Base-by-base conservation (phyloP, 2,888 invertebrate genomes). In the Rotaria magnacalcarata region DNA sequence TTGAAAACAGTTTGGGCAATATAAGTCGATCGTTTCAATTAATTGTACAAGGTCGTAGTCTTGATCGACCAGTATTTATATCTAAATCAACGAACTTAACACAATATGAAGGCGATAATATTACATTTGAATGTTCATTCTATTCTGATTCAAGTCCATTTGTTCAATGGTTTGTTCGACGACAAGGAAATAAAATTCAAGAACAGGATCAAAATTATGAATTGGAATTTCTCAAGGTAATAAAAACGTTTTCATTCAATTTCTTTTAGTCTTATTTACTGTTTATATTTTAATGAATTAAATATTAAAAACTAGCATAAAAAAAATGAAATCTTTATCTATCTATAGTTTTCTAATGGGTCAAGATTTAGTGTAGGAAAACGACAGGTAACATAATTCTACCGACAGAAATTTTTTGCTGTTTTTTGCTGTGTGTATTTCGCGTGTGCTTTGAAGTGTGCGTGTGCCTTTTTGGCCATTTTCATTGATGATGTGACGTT, bases 51-150 rank as follows among this genome's bases (percentile, higher is more conserved):
- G 80, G 80, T 47, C 56, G 84, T 19, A 84, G 58, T 84, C 84
- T 58, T 84, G 84, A 84, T 58, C 56, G 84, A 10, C 86, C 86
- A 8, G 52, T 54, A 41, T 85, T 86, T 8, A 85, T 80, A 14
- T 74, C 85, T 0, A 75, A 85, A 24, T 74, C 86, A 11, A 56
- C 85, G 52, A 86, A 86, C 47, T 56, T 60, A 47, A 86, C 85
- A 58, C 50, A 74, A 54, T 86, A 85, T 54, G 86, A 86, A 80
- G 86, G 86, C n/a, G 80, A 86, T 27, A 80, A 85, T 41, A 58
- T 85, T 1, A 85, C 85, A 50, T 47, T 86, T 34, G 74, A 80
- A 58, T 86, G 86, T 60, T 24, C 24, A 47, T 80, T 80, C 2
- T 80, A 80, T 47, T 47, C 47, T 1, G 80, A 80, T 80, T 80